Evolutionary conservation across 2,797 vertebrate genomes (phyloP).

Genomic region (Liparis tanakae): DNA sequence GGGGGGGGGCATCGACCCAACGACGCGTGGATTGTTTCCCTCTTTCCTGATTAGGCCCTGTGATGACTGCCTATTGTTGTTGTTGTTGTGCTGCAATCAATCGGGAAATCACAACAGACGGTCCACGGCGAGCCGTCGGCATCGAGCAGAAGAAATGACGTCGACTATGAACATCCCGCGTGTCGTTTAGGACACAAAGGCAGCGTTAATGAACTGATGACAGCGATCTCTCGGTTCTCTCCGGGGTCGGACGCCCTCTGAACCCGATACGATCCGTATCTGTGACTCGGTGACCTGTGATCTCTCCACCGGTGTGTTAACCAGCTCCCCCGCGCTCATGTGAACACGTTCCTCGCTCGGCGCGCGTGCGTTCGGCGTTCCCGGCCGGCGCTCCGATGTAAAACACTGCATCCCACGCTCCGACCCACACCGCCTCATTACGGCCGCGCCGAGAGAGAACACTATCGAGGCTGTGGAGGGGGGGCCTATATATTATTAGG

Average conservation of each 20-base stretch:
- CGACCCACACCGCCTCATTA: constrained; percentile 44
- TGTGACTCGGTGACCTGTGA: constrained; percentile 12
- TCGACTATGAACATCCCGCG: constrained; percentile 12
- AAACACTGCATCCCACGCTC: constrained; percentile 37
- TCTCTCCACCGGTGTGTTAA: neutral
- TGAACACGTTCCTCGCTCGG: constrained; percentile 17
- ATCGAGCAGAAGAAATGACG: neutral
- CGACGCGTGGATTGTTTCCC: constrained; percentile 3
- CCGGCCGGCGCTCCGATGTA: constrained; percentile 12
- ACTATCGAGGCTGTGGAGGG: constrained; percentile 27
- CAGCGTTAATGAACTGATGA: constrained; percentile 5
- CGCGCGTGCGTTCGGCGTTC: constrained; percentile 15
- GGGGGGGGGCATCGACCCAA: neutral
- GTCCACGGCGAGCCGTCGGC: constrained; percentile 17
- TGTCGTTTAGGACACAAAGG: constrained; percentile 19
- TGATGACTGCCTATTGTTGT: neutral
- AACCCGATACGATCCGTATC: neutral
- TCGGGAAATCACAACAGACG: constrained; percentile 23
- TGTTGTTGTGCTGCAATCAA: constrained; percentile 3
- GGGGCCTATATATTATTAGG: constrained; percentile 58
- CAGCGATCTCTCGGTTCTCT: no score
- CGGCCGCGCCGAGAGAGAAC: constrained; percentile 24
- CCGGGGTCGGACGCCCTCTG: neutral
- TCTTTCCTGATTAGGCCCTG: constrained; percentile 11
- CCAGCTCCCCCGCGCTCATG: neutral